Base-by-base conservation (phyloP, 2,888 invertebrate species). In the Lepidocyrtoides sp. region DNA sequence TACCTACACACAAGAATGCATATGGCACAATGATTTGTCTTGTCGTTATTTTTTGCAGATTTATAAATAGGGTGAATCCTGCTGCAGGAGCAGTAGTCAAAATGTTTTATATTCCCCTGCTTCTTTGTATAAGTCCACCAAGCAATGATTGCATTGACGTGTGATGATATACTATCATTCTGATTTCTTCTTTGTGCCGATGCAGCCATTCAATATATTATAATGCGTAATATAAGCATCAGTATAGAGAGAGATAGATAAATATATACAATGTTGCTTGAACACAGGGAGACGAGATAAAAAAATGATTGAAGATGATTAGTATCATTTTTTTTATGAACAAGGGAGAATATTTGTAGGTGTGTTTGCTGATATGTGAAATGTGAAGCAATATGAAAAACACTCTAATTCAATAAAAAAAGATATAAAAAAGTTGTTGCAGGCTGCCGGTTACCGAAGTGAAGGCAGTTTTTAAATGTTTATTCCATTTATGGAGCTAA, bases 151-250 rank as follows among this genome's bases (percentile, higher is more conserved):
- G 69, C 69, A 69, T 69, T 69, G 41, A 69, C 29, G 63, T 36
- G 63, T 63, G 63, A 69, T 69, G 36, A 69, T 69, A n/a, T 36
- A 69, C 69, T 36, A 69, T 41, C 14, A 69, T 69, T 41, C 20
- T 17, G 17, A 3, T 20, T 5, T 54, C 44, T 57, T 54, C 17
- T 54, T 54, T 54, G 48, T 48, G 54, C n/a, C 5, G 36, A 36
- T 36, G 36, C 36, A 36, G 2, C 3, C 36, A 36, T 36, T 36
- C 36, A 7, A 36, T 4, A 7, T 36, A 7, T 36, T 4, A 36
- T 4, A 36, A 36, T 20, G 20, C 20, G 63, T 48, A 14, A 12
- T 48, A 48, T 4, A 26, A 63, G 7, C 10, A 23, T 20, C 26
- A 36, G 7, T 36, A 36, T 36, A 36, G 26, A 66, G 4, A 66